Evolutionary conservation across 2,113 vertebrate species (phyloP).

Genomic region (Emydocephalus ijimae): DNA sequence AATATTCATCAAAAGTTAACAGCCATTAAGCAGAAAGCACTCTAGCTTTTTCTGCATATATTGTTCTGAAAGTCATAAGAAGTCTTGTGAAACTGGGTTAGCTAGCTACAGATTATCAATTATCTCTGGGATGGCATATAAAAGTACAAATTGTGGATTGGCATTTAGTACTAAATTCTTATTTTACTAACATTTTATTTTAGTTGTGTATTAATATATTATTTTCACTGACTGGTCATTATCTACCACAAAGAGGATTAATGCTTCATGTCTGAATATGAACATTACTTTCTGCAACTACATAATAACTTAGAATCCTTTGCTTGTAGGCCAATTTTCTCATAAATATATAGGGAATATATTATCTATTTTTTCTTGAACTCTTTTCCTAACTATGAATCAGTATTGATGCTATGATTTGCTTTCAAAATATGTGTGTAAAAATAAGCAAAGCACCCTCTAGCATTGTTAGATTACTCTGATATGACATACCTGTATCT

Average conservation of each 20-base stretch:
- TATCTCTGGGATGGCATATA: background rate
- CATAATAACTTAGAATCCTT: slow-evolving; percentile 35
- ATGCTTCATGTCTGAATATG: slow-evolving; percentile 55
- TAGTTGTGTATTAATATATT: background rate
- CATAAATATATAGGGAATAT: background rate
- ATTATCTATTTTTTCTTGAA: background rate
- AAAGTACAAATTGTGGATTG: background rate
- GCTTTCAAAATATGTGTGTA: background rate
- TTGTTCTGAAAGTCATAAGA: background rate
- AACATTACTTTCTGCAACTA: slow-evolving; percentile 54
- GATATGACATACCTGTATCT: background rate
- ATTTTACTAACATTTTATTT: background rate
- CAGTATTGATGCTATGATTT: background rate
- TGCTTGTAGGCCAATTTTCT: slow-evolving; percentile 31
- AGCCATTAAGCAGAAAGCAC: background rate
- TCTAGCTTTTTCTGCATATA: background rate
- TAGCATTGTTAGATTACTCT: background rate
- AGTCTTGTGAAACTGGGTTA: background rate
- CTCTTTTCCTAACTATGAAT: background rate
- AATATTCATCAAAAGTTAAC: background rate
- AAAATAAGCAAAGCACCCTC: background rate
- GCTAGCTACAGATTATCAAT: background rate
- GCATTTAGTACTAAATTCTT: background rate
- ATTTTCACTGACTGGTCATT: background rate
- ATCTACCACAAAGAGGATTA: slow-evolving; percentile 45